Evolutionary conservation across 2,113 vertebrate species (phyloP).

Genomic region (Lepus americanus): DNA sequence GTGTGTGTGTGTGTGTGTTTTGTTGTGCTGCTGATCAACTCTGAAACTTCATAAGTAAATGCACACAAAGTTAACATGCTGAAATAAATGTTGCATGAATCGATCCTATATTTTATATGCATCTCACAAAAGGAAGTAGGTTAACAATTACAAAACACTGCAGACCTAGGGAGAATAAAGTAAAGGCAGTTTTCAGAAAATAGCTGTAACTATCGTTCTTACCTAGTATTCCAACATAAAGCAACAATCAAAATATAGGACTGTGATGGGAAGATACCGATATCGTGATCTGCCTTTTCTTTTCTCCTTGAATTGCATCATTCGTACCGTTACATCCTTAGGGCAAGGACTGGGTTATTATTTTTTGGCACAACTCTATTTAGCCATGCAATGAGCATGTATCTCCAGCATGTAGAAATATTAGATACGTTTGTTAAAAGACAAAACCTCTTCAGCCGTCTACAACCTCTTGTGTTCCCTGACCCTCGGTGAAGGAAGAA

Average conservation of each 20-base stretch:
- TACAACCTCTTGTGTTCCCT: conserved; percentile 52
- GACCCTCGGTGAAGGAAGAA: conserved; percentile 66
- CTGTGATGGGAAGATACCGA: not conserved
- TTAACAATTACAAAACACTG: not conserved
- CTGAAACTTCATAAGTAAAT: conserved; percentile 52
- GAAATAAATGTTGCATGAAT: conserved; percentile 62
- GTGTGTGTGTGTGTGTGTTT: not conserved
- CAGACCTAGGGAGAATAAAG: not conserved
- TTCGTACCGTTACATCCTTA: not conserved
- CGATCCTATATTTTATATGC: not conserved
- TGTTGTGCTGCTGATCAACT: conserved; percentile 13
- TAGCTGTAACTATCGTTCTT: not conserved
- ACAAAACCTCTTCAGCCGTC: conserved; percentile 44
- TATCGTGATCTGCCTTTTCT: not conserved
- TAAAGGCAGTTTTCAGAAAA: conserved; percentile 42
- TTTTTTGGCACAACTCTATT: conserved; percentile 47
- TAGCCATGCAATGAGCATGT: not conserved
- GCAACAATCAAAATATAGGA: not conserved
- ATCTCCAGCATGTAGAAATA: conserved; percentile 37
- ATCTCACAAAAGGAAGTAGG: conserved; percentile 52
- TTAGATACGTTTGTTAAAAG: conserved; percentile 49
- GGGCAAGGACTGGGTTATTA: conserved; percentile 20
- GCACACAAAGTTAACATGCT: conserved; percentile 61
- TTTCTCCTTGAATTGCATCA: conserved; percentile 44
- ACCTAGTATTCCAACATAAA: not conserved